Evolutionary conservation across 2,797 vertebrate species (phyloP).

Genomic region (Poecilia wingei): DNA sequence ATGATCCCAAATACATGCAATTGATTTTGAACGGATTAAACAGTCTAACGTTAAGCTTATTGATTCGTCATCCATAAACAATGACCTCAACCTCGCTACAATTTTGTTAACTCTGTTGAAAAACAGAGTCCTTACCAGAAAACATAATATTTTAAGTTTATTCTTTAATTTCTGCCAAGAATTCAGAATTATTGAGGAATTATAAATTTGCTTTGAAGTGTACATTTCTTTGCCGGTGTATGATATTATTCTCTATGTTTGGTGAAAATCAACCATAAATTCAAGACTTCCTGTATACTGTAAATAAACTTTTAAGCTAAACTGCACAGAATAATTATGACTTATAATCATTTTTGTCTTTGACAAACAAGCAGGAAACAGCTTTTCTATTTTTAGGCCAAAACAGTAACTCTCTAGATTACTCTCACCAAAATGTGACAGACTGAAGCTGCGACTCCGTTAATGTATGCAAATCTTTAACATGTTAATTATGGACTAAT

Average conservation of each 20-base stretch:
- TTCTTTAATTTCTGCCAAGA: not conserved
- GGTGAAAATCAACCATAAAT: not conserved
- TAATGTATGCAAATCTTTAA: conserved; percentile 12
- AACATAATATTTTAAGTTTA: not conserved
- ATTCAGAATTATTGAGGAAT: not conserved
- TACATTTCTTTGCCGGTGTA: not conserved
- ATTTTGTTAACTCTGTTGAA: not conserved
- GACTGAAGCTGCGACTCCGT: not conserved
- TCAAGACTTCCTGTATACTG: not conserved
- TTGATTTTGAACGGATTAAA: not conserved
- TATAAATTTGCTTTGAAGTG: not conserved
- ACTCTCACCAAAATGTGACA: not conserved
- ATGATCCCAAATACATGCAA: not conserved
- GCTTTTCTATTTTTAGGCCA: not conserved
- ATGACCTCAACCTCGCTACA: not conserved
- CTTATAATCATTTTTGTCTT: not conserved
- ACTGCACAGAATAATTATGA: not conserved
- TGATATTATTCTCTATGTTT: not conserved
- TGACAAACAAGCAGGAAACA: not conserved
- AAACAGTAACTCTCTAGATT: not conserved
- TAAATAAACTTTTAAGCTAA: not conserved
- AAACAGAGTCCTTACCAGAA: not conserved
- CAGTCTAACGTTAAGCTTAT: not conserved
- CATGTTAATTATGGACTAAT: conserved; percentile 5
- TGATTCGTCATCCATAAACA: not conserved